Evolutionary conservation across 23 tunicate species (phyloP).

Genomic region (Ciona savignyi): DNA sequence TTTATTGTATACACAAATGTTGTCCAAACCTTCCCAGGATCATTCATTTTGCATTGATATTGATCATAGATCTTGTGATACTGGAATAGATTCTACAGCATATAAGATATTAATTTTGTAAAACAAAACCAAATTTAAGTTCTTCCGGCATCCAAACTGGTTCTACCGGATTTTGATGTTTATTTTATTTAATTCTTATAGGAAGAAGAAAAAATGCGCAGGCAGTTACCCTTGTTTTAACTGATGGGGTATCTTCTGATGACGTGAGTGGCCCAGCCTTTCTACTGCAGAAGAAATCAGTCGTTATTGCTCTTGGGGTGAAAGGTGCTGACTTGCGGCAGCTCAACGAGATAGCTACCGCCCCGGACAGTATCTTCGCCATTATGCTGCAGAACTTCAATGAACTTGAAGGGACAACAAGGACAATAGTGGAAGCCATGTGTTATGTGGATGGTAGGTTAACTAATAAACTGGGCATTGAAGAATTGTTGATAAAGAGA

Average conservation of each 20-base stretch:
- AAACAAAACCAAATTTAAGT: too few species aligned
- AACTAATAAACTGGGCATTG: too few species aligned
- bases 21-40: too few species aligned
- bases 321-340: constrained; percentile 26
- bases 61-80: too few species aligned
- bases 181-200: neutral
- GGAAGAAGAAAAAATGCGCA: constrained; percentile 20
- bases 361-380: constrained; percentile 20
- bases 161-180: too few species aligned
- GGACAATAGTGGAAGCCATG: constrained; percentile 36
- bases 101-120: too few species aligned
- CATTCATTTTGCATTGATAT: too few species aligned
- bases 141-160: too few species aligned
- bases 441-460: constrained; percentile 46
- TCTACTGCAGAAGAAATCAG: constrained; percentile 16
- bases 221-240: constrained; percentile 37
- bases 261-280: constrained; percentile 27
- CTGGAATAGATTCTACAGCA: too few species aligned
- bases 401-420: constrained; percentile 11
- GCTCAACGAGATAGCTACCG: constrained; percentile 27
- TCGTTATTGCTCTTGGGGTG: constrained; percentile 46
- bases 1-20: too few species aligned
- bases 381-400: constrained; percentile 22
- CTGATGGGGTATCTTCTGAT: constrained; percentile 58
- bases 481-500: too few species aligned